Percentiles rank a stretch among this genome's conserved stretches.
Evolutionary conservation across 2,797 vertebrate genomes (phyloP).

Genomic region (Muscicapa comitata): DNA sequence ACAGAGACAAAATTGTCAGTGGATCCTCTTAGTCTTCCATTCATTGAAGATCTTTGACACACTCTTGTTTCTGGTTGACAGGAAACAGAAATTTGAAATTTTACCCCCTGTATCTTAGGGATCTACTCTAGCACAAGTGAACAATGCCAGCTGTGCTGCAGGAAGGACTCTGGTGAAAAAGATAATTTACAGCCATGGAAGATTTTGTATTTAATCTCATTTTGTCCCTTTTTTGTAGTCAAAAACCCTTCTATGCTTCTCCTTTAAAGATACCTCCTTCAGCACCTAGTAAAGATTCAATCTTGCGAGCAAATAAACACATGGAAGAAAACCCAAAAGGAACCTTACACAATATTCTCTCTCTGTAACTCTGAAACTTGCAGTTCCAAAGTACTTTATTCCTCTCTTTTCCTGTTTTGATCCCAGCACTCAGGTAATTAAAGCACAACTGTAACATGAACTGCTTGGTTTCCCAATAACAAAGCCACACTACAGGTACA

Average conservation of each 20-base stretch:
- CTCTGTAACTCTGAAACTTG: background rate
- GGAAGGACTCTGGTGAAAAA: background rate
- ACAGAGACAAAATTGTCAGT: background rate
- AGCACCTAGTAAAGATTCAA: background rate
- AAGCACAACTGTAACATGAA: background rate
- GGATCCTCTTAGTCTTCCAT: background rate
- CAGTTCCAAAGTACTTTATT: background rate
- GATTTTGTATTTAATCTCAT: background rate
- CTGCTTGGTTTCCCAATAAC: background rate
- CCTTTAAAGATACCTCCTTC: background rate
- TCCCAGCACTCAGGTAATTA: background rate
- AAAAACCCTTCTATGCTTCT: background rate
- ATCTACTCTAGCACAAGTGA: background rate
- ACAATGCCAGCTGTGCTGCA: background rate
- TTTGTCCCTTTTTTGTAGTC: background rate
- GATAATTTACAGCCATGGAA: background rate
- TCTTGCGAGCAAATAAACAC: background rate
- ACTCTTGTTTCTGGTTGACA: background rate
- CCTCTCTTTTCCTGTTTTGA: background rate
- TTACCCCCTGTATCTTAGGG: too few relatives aligned
- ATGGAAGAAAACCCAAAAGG: background rate
- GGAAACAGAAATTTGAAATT: background rate
- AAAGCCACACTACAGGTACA: rapidly evolving
- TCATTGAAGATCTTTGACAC: background rate
- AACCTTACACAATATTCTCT: rapidly evolving